phyloP scores from a whole-genome alignment of 2,888 invertebrate genomes.

The Molanna angustata region DNA sequence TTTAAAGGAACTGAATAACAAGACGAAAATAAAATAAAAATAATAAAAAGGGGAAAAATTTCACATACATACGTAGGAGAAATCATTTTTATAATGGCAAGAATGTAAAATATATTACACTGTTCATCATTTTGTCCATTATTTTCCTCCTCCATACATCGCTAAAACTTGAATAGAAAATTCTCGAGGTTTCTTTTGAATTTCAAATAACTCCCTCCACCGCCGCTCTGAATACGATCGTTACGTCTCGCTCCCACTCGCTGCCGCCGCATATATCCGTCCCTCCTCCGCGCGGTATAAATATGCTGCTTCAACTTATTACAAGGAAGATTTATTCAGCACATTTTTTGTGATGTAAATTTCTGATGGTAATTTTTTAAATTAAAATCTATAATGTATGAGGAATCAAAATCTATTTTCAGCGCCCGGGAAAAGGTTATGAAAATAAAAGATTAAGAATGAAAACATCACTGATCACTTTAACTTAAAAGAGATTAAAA shows the following conservation, averaged over 20 bases:
- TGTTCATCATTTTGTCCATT: too few relatives aligned
- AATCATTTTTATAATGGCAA: too few relatives aligned
- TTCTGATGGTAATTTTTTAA: slow-evolving; percentile 27
- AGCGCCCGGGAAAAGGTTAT: too few relatives aligned
- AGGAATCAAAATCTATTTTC: too few relatives aligned
- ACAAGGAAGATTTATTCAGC: slow-evolving; percentile 31
- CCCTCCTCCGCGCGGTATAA: slow-evolving; percentile 27
- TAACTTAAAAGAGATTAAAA: too few relatives aligned
- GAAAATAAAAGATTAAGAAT: too few relatives aligned
- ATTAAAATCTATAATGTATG: slow-evolving; percentile 31
- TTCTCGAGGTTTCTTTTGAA: slow-evolving; percentile 32
- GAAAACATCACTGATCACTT: too few relatives aligned
- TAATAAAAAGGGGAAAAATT: too few relatives aligned
- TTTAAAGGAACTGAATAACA: too few relatives aligned
- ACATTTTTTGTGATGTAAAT: slow-evolving; percentile 31
- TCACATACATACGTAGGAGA: too few relatives aligned
- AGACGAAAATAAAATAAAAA: too few relatives aligned
- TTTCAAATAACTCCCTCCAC: slow-evolving; percentile 30
- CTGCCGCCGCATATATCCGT: background rate
- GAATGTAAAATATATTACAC: too few relatives aligned
- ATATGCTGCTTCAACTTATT: slow-evolving; percentile 31
- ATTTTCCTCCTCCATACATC: slow-evolving; percentile 22
- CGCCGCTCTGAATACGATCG: slow-evolving; percentile 3
- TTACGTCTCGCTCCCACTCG: background rate
- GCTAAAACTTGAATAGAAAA: slow-evolving; percentile 31